A percentile compares a stretch with the other conserved stretches of the same genome.
phyloP scores from a whole-genome alignment of 2,113 vertebrate genomes.

The Hypanus sabinus region DNA sequence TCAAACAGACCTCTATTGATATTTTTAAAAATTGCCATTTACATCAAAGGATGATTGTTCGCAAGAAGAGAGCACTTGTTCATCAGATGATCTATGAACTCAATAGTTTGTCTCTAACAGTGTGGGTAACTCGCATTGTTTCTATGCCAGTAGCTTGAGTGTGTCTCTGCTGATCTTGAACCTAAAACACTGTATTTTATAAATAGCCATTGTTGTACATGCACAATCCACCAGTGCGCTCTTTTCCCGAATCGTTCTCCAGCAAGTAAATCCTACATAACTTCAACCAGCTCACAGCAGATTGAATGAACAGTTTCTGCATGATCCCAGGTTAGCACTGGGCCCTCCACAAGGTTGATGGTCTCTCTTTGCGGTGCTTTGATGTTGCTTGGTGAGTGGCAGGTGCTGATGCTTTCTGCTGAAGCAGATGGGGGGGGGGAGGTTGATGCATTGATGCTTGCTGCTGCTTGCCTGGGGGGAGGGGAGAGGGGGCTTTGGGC shows the following conservation, averaged over 20 bases:
- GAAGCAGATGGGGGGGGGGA: no score
- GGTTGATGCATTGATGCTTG: no score
- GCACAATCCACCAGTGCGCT: neutral
- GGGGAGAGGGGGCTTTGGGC: no score
- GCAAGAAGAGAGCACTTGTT: neutral
- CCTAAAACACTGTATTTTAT: neutral
- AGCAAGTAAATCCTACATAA: neutral
- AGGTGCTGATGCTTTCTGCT: no score
- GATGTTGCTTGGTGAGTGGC: no score
- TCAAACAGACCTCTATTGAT: neutral
- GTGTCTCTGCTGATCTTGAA: neutral
- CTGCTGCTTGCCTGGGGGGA: no score
- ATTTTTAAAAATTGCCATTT: neutral
- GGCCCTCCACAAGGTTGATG: neutral
- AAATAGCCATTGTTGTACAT: neutral
- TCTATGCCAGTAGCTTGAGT: neutral
- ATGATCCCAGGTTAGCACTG: neutral
- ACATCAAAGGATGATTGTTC: conserved; percentile 15
- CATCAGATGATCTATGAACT: neutral
- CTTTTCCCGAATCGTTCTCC: neutral
- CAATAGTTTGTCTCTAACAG: neutral
- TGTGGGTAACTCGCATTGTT: neutral
- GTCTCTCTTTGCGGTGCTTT: no score
- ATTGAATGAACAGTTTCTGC: neutral
- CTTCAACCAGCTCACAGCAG: neutral